phyloP scores from a whole-genome alignment of 2,888 invertebrate species.

The Thumatha senex region DNA sequence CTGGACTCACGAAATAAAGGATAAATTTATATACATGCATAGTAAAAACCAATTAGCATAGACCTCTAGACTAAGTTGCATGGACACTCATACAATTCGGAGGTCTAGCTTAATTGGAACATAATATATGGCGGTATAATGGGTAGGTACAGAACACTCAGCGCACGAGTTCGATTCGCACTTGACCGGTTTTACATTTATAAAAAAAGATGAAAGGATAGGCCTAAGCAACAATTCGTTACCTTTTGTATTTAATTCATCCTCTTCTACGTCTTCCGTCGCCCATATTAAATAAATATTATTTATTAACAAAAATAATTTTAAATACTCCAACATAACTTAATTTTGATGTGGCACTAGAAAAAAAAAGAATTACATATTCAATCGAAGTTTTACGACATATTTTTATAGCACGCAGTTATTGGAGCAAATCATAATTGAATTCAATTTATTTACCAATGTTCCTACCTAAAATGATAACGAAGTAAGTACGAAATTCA shows the following conservation, averaged over 20 bases:
- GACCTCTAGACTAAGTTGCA: too few species aligned
- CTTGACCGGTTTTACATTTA: too few species aligned
- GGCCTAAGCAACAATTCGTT: background rate
- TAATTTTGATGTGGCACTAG: background rate
- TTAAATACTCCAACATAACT: slow-evolving; percentile 14
- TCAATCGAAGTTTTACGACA: slow-evolving; percentile 13
- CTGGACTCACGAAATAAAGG: too few species aligned
- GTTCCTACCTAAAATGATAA: background rate
- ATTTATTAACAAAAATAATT: slow-evolving; percentile 8
- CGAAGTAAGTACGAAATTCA: too few species aligned
- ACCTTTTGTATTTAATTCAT: background rate
- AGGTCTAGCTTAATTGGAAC: too few species aligned
- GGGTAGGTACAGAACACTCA: too few species aligned
- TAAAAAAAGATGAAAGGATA: too few species aligned
- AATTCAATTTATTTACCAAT: background rate
- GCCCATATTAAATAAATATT: slow-evolving; percentile 9
- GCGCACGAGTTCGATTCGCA: too few species aligned
- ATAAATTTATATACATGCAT: too few species aligned
- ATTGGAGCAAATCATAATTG: slow-evolving; percentile 19
- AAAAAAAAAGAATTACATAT: background rate
- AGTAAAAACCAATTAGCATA: too few species aligned
- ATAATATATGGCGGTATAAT: too few species aligned
- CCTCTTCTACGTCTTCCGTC: background rate
- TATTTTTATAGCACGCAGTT: slow-evolving; percentile 14
- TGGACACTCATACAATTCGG: too few species aligned